Evolutionary conservation across 2,888 invertebrate species (phyloP).

Genomic region (Deilephila porcellus): DNA sequence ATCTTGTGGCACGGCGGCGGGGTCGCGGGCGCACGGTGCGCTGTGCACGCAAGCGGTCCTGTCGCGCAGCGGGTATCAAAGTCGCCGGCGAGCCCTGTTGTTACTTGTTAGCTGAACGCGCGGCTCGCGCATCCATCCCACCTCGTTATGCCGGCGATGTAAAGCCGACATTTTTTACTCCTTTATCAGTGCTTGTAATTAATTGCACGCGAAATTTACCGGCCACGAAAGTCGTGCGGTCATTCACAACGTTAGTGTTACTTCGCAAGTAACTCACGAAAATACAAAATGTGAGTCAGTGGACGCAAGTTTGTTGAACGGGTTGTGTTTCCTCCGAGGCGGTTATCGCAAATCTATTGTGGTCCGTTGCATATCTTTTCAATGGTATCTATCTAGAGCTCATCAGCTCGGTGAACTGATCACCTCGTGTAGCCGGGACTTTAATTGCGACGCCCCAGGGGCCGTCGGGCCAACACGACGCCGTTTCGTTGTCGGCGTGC

Average conservation of each 20-base stretch:
- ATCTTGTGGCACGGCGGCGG: conserved; percentile 51
- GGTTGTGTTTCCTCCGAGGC: conserved; percentile 14
- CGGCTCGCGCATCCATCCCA: conserved; percentile 53
- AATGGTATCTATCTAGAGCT: conserved; percentile 49
- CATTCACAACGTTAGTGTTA: not conserved
- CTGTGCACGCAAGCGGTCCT: conserved; percentile 69
- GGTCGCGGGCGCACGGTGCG: conserved; percentile 41
- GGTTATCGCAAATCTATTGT: conserved; percentile 27
- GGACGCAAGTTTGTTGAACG: conserved; percentile 1
- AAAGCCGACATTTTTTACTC: conserved; percentile 41
- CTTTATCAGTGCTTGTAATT: conserved; percentile 44
- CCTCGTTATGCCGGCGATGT: conserved; percentile 54
- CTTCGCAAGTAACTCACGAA: not conserved
- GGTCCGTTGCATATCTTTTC: conserved; percentile 19
- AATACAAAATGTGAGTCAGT: not conserved
- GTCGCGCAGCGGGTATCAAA: conserved; percentile 77
- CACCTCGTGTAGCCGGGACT: conserved; percentile 65
- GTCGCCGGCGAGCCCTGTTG: conserved; percentile 63
- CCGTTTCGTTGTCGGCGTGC: conserved; percentile 67
- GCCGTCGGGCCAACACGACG: conserved; percentile 71
- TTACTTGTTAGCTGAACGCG: conserved; percentile 59
- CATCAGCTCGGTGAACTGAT: conserved; percentile 62
- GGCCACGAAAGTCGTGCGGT: not conserved
- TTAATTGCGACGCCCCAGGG: conserved; percentile 79
- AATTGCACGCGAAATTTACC: conserved; percentile 7